Base-by-base conservation (phyloP, 2,113 vertebrate genomes). In the Rattus rattus region DNA sequence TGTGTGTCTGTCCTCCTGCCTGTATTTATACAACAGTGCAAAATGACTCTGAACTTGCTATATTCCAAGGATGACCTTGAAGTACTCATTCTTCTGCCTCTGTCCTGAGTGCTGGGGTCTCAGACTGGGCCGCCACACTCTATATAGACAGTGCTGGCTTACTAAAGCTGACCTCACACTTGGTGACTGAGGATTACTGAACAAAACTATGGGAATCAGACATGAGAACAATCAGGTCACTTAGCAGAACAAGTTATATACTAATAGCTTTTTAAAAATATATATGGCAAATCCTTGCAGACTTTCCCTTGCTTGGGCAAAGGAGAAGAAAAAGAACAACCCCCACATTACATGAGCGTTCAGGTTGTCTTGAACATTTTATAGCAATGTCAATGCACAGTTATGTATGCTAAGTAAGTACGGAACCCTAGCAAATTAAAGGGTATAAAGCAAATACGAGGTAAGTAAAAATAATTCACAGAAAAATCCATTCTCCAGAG, bases 341-440 rank as follows among this genome's bases (percentile, higher is more conserved):
- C 5, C 33, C 22, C 67, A 96, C 70, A 90, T 94, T 73, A 96
- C 5, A 69, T 33, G n/a, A 94, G 88, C 56, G 94, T 92, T 94
- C 49, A 97, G 70, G 92, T 28, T 92, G 65, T 90, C 52, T 83
- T 94, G 17, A 24, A 77, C 73, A 95, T 91, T 95, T 96, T 83
- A 95, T 80, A 94, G 39, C 39, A 94, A 96, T 88, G 39, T 75
- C 89, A 97, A 92, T 36, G 91, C 84, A 49, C 11, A 91, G 36
- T 67, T 72, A 12, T 72, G 28, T 36, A 87, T 4, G 36, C 30
- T 92, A 92, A 92, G 83, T 79, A 95, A 90, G 80, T 84, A 49
- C 2, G 95, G 84, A 13, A 92, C 19, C 33, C 72, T 79, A 94
- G 36, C 14, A 94, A 97, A 89, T 92, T 81, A 54, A 90, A 95